Percentiles rank a stretch among this genome's conserved stretches.
phyloP scores from a whole-genome alignment of 2,888 invertebrate genomes.

The Chymomyza caudatula region DNA sequence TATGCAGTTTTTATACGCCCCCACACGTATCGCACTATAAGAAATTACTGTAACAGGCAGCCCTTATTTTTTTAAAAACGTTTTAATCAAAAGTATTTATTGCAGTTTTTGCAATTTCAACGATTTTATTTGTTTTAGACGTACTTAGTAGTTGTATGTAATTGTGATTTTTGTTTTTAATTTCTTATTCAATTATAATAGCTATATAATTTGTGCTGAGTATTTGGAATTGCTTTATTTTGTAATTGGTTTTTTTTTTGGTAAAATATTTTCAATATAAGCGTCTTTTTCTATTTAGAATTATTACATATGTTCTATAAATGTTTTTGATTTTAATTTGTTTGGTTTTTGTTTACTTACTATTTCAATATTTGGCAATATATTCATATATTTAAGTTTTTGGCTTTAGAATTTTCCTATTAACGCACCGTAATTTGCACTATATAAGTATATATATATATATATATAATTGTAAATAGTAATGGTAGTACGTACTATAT shows the following conservation, averaged over 20 bases:
- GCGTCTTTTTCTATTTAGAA: constrained; percentile 12
- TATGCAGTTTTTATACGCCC: not conserved
- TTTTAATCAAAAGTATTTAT: constrained; percentile 4
- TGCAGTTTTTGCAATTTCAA: constrained; percentile 34
- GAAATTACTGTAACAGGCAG: not conserved
- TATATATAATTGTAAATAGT: not conserved
- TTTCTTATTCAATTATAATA: not conserved
- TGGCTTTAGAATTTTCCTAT: not conserved
- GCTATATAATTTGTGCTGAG: not conserved
- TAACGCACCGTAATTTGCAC: constrained; percentile 21
- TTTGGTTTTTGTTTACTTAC: not conserved
- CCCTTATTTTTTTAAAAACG: constrained; percentile 20
- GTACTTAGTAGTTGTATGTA: constrained; percentile 16
- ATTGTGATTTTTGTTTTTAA: constrained; percentile 9
- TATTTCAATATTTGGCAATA: not conserved
- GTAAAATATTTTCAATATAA: constrained; percentile 1
- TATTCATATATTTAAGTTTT: not conserved
- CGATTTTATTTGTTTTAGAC: constrained; percentile 38
- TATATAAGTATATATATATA: constrained; percentile 1
- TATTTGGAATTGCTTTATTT: not conserved
- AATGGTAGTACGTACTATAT: not conserved
- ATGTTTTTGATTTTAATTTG: not conserved
- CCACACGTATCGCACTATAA: not conserved
- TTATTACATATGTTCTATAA: not conserved
- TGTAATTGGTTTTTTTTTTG: not conserved